phyloP scores from a whole-genome alignment of 2,113 vertebrate species.

The Pholis gunnellus region DNA sequence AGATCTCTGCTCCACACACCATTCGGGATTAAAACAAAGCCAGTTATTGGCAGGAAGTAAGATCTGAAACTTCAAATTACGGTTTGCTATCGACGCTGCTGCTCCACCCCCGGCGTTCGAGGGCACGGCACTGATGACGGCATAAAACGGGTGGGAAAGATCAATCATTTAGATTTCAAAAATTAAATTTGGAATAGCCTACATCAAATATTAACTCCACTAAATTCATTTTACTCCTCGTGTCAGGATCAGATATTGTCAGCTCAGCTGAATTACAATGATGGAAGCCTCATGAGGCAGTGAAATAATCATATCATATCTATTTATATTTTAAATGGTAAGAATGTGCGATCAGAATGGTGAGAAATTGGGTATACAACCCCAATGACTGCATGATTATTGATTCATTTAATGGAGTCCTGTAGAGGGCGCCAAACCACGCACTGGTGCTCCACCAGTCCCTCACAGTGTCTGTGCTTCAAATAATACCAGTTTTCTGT shows the following conservation, averaged over 20 bases:
- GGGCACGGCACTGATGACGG: conserved; percentile 24
- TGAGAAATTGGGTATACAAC: conserved; percentile 24
- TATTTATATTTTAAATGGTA: conserved; percentile 14
- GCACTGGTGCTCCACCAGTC: conserved; percentile 19
- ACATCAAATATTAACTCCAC: conserved; percentile 55
- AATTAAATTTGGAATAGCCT: conserved; percentile 42
- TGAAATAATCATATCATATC: conserved; percentile 12
- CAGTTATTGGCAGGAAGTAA: conserved; percentile 31
- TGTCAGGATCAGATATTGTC: conserved; percentile 18
- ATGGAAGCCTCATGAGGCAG: background rate
- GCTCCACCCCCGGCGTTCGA: background rate
- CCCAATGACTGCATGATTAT: conserved; percentile 8
- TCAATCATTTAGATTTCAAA: conserved; percentile 53
- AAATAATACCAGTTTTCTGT: background rate
- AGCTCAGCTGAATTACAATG: conserved; percentile 12
- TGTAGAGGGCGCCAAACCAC: conserved; percentile 67
- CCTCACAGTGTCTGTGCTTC: background rate
- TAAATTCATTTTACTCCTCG: conserved; percentile 25
- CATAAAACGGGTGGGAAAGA: conserved; percentile 36
- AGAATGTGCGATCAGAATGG: conserved; percentile 21
- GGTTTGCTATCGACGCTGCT: background rate
- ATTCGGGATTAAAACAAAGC: conserved; percentile 24
- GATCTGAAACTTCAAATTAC: conserved; percentile 17
- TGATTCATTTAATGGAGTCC: conserved; percentile 14
- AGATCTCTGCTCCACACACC: background rate